Conservation (phyloP, 2,888 invertebrate species). For the Tiliacea citrago region DNA sequence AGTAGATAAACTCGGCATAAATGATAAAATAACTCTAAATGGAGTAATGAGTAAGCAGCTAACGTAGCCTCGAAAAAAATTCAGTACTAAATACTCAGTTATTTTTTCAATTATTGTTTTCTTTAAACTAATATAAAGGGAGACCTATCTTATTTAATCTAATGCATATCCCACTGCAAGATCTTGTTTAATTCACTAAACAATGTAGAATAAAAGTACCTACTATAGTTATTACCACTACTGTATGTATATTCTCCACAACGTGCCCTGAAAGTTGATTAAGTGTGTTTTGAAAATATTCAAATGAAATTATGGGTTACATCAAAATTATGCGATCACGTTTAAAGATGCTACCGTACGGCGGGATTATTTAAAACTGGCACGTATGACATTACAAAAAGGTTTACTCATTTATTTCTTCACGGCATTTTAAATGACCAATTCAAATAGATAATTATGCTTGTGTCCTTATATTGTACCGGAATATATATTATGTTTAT, state of each 20-base stretch:
- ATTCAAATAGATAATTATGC: constrained; percentile 40
- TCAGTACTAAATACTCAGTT: background rate
- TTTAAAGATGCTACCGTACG: constrained; percentile 83
- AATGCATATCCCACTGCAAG: background rate
- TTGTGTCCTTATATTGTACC: constrained; percentile 15
- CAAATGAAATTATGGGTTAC: constrained; percentile 80
- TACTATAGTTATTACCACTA: constrained; percentile 10
- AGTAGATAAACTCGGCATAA: background rate
- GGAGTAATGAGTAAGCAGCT: background rate
- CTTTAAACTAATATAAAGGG: background rate
- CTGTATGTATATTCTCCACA: background rate
- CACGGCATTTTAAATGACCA: constrained; percentile 66
- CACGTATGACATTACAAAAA: constrained; percentile 82
- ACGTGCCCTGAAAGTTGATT: constrained; percentile 24
- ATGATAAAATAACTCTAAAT: background rate
- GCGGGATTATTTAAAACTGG: constrained; percentile 73
- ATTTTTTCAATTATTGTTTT: too few relatives aligned
- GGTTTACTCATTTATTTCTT: constrained; percentile 71
- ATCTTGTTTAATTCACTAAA: background rate
- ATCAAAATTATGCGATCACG: constrained; percentile 84
- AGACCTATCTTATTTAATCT: background rate
- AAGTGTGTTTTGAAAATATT: constrained; percentile 75
- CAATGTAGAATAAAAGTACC: background rate
- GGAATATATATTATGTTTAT: too few relatives aligned
- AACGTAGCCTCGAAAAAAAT: too few relatives aligned